These are phyloP conservation scores for Drosophila navojoa DNA, from an alignment of 1,140 invertebrate genomes.

Conservation along the genomic window DNA sequence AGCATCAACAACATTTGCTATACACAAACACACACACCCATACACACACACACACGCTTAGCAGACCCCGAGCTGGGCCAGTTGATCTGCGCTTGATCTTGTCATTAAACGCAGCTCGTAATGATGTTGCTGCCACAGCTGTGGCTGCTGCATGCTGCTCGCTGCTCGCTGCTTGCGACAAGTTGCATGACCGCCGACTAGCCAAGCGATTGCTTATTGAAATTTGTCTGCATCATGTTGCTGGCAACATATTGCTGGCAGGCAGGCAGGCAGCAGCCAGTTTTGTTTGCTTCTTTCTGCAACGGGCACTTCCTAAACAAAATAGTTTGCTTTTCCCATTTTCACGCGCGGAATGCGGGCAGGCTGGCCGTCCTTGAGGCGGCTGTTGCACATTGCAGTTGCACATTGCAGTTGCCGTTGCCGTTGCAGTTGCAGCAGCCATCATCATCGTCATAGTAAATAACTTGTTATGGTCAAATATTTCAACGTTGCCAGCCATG, in stretches of 20 bases:
- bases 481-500: slow-evolving; percentile 52
- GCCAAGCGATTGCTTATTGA: slow-evolving; percentile 56
- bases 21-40: slow-evolving; percentile 42
- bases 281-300: slow-evolving; percentile 17
- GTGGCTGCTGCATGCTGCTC: slow-evolving; percentile 24
- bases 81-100: slow-evolving; percentile 74
- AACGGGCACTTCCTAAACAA: slow-evolving; percentile 69
- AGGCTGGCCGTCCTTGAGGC: slow-evolving; percentile 67
- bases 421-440: slow-evolving; percentile 16
- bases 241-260: slow-evolving; percentile 63
- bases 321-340: slow-evolving; percentile 64
- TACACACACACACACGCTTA: slow-evolving; percentile 3
- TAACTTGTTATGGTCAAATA: slow-evolving; percentile 77
- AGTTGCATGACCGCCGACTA: slow-evolving; percentile 47
- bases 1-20: slow-evolving; percentile 65
- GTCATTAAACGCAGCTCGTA: slow-evolving; percentile 74
- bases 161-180: slow-evolving; percentile 30
- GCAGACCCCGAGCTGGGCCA: slow-evolving; percentile 39
- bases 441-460: slow-evolving; percentile 73
- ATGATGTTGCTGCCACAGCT: slow-evolving; percentile 55
- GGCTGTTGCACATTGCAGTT: not conserved
- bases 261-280: slow-evolving; percentile 20
- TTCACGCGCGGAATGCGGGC: slow-evolving; percentile 47
- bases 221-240: slow-evolving; percentile 55
- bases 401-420: slow-evolving; percentile 7